Evolutionary conservation across 2,888 invertebrate genomes (phyloP), one percentile per base, ranked within the genome.

Genomic region (Ormyrus rosae): DNA sequence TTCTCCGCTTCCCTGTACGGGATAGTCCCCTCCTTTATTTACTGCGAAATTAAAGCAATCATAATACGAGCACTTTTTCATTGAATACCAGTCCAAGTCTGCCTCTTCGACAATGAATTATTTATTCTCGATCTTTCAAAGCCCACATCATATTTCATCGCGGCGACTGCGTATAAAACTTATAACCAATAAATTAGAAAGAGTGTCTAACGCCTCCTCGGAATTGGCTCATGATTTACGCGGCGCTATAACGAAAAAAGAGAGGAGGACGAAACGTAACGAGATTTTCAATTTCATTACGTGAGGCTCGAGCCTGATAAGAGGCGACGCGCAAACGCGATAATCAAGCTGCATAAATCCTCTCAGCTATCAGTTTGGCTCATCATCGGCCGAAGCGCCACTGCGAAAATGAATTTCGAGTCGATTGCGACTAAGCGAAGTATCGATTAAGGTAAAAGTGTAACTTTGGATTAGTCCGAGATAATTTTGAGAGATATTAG

Each of bases 201-300:
- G 6, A 5, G 11, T 74, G 60, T 55, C 61, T 61, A 71, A 50
- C 6, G 48, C 46, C 34, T 71, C 70, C 80, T 67, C 48, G 53
- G 70, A 80, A 71, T 50, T 53, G 48, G 53, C 51, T 55, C 70
- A 71, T 80, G 70, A 75, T 75, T 80, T 67, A 69, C 65, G 7
- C 34, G 9, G 51, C 58, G 68, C 48, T 71, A 71, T 73, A 68
- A 55, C 50, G 71, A 63, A 61, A 76, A 63, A 19, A 55, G 46
- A 64, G 48, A 10, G 55, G 19, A 48, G 13, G 45, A 3, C 48
- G 61, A 80, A 71, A 61, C 60, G 55, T 76, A 81, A 78, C 78
- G 64, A 78, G 78, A 81, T 78, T 81, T 81, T 78, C 78, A 81
- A 68, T 81, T 81, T 81, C 81, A 81, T 81, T 81, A 81, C 76